A percentile compares a stretch with the other conserved stretches of the same genome.
Evolutionary conservation across 2,888 invertebrate species (phyloP).

Genomic region (Andrena praecox): DNA sequence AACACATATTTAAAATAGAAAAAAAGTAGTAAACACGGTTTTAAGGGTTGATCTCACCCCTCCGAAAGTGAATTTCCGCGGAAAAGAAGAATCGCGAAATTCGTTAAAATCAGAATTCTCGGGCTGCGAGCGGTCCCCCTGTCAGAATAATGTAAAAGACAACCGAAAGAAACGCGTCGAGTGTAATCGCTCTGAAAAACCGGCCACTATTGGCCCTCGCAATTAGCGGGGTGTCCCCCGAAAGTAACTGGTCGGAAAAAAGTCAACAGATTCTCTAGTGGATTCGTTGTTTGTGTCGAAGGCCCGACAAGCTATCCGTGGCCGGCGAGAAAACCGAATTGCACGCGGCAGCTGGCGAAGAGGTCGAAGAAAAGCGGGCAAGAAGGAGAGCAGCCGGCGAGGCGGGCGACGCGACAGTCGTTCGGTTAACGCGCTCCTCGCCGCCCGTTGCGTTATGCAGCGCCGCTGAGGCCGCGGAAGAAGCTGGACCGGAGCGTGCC

Average conservation of each 20-base stretch:
- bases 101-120: too few relatives aligned
- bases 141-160: too few relatives aligned
- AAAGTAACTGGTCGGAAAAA: neutral
- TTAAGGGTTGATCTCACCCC: too few relatives aligned
- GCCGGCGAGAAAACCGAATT: neutral
- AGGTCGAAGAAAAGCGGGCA: neutral
- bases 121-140: too few relatives aligned
- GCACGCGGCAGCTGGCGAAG: neutral
- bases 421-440: slow-evolving; percentile 12
- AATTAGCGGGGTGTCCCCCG: neutral
- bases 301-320: slow-evolving; percentile 15
- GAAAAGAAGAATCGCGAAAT: too few relatives aligned
- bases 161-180: too few relatives aligned
- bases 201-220: neutral
- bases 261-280: slow-evolving; percentile 6
- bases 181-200: too few relatives aligned
- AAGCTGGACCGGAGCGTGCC: neutral
- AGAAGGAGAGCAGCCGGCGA: neutral
- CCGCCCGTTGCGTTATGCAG: slow-evolving; percentile 22
- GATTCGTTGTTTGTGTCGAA: slow-evolving; percentile 30
- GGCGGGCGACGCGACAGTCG: slow-evolving; percentile 37
- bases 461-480: slow-evolving; percentile 25
- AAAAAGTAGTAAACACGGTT: too few relatives aligned
- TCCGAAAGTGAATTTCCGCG: too few relatives aligned
- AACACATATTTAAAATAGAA: too few relatives aligned